Evolutionary conservation across 2,113 vertebrate genomes (phyloP), one percentile per base, ranked within the genome.

Genomic region (Sorex fumeus): DNA sequence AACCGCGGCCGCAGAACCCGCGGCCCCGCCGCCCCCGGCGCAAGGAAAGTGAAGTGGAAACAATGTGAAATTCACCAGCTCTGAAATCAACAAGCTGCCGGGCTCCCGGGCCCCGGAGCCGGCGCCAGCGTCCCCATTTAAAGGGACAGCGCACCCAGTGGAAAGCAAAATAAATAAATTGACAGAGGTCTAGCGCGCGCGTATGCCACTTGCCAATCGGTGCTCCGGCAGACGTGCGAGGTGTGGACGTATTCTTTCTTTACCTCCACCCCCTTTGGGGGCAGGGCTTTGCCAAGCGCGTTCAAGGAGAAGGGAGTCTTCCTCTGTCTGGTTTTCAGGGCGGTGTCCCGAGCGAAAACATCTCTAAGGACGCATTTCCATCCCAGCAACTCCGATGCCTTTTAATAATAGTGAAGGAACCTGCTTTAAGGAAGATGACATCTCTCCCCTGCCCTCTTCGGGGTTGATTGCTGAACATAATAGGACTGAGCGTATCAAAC

Each of bases 51-150:
- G 94, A 80, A 93, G 95, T 96, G 94, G 94, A 96, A 94, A 96
- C 94, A 96, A 96, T 92, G 95, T 96, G 96, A 96, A 94, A 96
- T 95, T 94, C 96, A 96, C 96, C 93, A 91, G 96, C 96, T 89
- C 95, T 12, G 96, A 96, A 95, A 94, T 97, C 96, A 97, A 97
- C 95, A 97, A 96, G 96, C 95, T 95, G 96, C 95, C 93, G 92
- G 93, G 40, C 94, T 91, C 92, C 34, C 0, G 74, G 15, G 93
- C 70, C 79, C 91, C 89, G 30, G 91, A 92, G 90, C 94, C 80
- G 69, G 91, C 90, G 8, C 75, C 92, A 21, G 93, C 95, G 84
- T 95, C 66, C 79, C 76, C 69, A 94, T 72, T 95, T 95, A 84
- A 93, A 93, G 15, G 97, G 93, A 97, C 97, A 97, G 97, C 94